Percentiles rank a stretch among this genome's conserved stretches.
These are phyloP conservation scores for Thermophis baileyi DNA, from an alignment of 2,113 vertebrate species.

Conservation along the genomic window DNA sequence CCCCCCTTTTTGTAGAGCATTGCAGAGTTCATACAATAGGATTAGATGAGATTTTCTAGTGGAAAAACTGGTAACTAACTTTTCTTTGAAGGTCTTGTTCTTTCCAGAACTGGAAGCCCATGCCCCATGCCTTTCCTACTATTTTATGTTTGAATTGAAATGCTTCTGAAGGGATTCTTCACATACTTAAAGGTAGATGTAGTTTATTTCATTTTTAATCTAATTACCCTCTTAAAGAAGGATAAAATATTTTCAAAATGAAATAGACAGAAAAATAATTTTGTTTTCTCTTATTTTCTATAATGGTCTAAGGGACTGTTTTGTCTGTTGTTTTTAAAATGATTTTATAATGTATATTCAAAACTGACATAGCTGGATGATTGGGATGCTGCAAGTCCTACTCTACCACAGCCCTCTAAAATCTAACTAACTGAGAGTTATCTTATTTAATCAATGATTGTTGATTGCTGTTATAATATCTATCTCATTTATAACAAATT, in stretches of 20 bases:
- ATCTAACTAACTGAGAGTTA: conserved; percentile 20
- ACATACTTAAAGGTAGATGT: conserved; percentile 65
- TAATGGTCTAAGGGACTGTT: neutral
- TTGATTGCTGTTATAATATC: conserved; percentile 4
- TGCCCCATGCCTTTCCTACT: conserved; percentile 52
- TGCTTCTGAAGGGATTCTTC: conserved; percentile 48
- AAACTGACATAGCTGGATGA: neutral
- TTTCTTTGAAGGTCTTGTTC: conserved; percentile 60
- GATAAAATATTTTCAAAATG: neutral
- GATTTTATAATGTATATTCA: neutral
- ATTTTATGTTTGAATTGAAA: conserved; percentile 50
- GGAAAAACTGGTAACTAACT: conserved; percentile 37
- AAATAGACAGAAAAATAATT: neutral
- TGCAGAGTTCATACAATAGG: conserved; percentile 46
- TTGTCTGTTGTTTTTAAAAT: neutral
- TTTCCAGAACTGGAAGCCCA: conserved; percentile 35
- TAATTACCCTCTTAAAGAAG: neutral
- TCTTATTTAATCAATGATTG: conserved; percentile 1
- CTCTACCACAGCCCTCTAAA: neutral
- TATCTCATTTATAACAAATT: conserved; percentile 35
- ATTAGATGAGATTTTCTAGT: conserved; percentile 40
- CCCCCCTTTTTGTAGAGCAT: conserved; percentile 39
- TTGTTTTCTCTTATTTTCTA: neutral
- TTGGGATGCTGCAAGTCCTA: conserved; percentile 21
- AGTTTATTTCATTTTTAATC: conserved; percentile 27